phyloP scores from a whole-genome alignment of 1,140 invertebrate genomes.

The Pollicipes pollicipes region DNA sequence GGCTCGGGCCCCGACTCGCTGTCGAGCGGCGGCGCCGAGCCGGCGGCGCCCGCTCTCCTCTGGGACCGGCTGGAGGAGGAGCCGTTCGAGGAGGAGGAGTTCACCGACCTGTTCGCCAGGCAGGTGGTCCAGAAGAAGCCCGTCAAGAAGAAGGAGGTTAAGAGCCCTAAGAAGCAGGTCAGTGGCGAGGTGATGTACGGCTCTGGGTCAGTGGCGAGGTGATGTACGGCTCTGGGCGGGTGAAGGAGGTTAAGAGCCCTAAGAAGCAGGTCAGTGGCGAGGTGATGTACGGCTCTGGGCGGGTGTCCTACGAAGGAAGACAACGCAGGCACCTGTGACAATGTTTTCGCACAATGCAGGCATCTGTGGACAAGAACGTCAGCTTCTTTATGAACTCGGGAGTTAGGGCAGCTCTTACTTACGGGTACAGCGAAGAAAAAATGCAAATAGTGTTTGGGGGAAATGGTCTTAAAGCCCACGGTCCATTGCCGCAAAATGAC shows the following conservation, averaged over 20 bases:
- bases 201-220: constrained; percentile 17
- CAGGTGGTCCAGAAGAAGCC: constrained; percentile 54
- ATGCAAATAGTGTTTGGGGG: too few relatives aligned
- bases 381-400: constrained; percentile 6
- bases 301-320: too few relatives aligned
- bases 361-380: background rate
- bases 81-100: constrained; percentile 59
- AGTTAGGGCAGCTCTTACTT: constrained; percentile 9
- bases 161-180: constrained; percentile 37
- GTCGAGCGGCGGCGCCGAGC: too few relatives aligned
- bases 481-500: too few relatives aligned
- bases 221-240: too few relatives aligned
- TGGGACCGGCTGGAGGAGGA: constrained; percentile 62
- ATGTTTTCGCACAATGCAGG: too few relatives aligned
- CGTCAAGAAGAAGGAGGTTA: constrained; percentile 46
- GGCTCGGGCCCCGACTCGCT: too few relatives aligned
- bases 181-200: too few relatives aligned
- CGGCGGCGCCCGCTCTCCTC: constrained; percentile 21
- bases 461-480: too few relatives aligned
- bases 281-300: too few relatives aligned
- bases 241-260: constrained; percentile 38
- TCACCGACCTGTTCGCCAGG: constrained; percentile 72
- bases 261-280: constrained; percentile 29
- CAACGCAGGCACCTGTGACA: too few relatives aligned
- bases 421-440: too few relatives aligned